These are phyloP conservation scores for Spodoptera exigua DNA, from an alignment of 2,888 invertebrate species.

Conservation along the genomic window DNA sequence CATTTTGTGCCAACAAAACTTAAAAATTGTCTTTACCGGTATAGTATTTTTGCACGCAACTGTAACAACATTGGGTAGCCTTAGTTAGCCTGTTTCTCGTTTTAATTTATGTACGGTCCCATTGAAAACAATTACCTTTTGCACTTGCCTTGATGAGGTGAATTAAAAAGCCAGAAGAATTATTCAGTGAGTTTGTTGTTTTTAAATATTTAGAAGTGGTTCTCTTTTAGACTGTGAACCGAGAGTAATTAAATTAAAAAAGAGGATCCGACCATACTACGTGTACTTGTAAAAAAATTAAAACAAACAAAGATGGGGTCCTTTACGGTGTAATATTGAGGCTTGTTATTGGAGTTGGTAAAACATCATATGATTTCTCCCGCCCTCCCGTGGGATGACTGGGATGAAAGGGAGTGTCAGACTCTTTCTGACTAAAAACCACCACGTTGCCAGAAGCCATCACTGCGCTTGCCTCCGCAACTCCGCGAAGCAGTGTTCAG, in stretches of 20 bases:
- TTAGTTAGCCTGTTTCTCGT: constrained; percentile 35
- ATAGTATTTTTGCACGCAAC: not conserved
- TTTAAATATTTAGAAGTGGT: constrained; percentile 13
- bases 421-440: too few species aligned
- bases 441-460: too few species aligned
- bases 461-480: too few species aligned
- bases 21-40: too few species aligned
- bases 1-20: too few species aligned
- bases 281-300: constrained; percentile 2
- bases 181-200: constrained; percentile 8
- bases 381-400: too few species aligned
- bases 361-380: too few species aligned
- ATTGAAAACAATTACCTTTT: constrained; percentile 52
- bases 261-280: not conserved
- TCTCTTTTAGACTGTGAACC: not conserved
- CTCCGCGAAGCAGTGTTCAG: too few species aligned
- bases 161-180: constrained; percentile 44
- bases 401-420: too few species aligned
- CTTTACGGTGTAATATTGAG: too few species aligned
- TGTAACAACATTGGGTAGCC: constrained; percentile 12
- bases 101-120: constrained; percentile 51
- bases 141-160: constrained; percentile 38
- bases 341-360: too few species aligned
- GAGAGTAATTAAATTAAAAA: not conserved
- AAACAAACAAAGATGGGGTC: not conserved